Conservation (phyloP, 2,113 vertebrate genomes). For the Scatophagus argus region DNA sequence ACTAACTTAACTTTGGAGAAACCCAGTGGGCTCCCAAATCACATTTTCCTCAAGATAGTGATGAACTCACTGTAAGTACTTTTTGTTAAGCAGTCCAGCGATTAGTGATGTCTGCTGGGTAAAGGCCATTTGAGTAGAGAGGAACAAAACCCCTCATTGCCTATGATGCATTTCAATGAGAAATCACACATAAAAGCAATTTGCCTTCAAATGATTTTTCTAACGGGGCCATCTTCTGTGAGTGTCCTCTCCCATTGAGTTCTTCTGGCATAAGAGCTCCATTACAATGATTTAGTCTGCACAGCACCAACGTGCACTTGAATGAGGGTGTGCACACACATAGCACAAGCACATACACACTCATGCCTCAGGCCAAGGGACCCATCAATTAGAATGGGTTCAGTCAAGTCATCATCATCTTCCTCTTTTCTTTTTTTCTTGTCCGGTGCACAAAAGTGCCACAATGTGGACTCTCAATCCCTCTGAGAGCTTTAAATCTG, state of each 20-base stretch:
- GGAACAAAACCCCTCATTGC: constrained; percentile 44
- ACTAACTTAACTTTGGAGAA: constrained; percentile 13
- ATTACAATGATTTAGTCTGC: constrained; percentile 65
- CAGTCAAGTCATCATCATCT: constrained; percentile 70
- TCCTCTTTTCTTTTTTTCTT: constrained; percentile 20
- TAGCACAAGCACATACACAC: constrained; percentile 1
- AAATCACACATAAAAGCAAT: constrained; percentile 48
- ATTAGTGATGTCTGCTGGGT: constrained; percentile 29
- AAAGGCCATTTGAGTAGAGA: constrained; percentile 25
- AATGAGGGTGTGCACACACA: background rate
- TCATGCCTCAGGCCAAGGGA: constrained; percentile 47
- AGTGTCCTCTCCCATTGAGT: constrained; percentile 62
- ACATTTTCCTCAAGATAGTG: constrained; percentile 4
- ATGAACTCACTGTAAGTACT: background rate
- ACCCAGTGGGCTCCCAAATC: background rate
- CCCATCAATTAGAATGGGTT: constrained; percentile 74
- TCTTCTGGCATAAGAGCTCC: constrained; percentile 57
- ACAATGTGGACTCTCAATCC: constrained; percentile 55
- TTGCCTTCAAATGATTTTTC: constrained; percentile 65
- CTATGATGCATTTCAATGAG: constrained; percentile 45
- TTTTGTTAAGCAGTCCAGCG: constrained; percentile 13
- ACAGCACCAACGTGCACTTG: constrained; percentile 27
- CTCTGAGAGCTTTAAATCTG: constrained; percentile 59
- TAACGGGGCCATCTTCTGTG: constrained; percentile 51
- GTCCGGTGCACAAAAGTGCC: constrained; percentile 54